Base-by-base conservation (phyloP, 2,113 vertebrate genomes). In the Epinephelus fuscoguttatus region DNA sequence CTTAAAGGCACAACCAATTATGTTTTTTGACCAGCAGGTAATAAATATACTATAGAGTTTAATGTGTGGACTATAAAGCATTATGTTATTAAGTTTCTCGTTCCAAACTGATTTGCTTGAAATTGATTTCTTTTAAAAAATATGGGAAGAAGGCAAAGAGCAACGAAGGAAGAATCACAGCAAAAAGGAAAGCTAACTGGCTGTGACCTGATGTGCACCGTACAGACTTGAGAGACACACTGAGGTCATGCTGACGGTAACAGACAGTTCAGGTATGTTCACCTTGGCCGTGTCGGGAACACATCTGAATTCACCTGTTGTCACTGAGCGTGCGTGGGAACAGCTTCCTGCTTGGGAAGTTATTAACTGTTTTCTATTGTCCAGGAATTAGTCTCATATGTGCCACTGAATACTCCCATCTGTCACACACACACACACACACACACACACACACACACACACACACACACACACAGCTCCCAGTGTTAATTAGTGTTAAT, bases 331-430 rank as follows among this genome's bases (percentile, higher is more conserved):
- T 79, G 42, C 9, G 62, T 84, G 74, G 77, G 80, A 89, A 84
- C 60, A 64, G 75, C 71, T 59, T 80, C 68, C 69, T 69, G 49
- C 45, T 68, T 77, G 55, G 45, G 75, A 78, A 79, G 62, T 64
- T 84, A 45, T 37, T 74, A 88, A 80, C 74, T 83, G 66, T 75
- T 85, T 73, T 68, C 82, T 75, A 37, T 90, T 86, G 82, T 89
- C 84, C 56, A 62, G 75, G 69, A 87, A 78, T 80, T 62, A 49
- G 30, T 78, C 50, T 77, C 25, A 71, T 81, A 75, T 67, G 33
- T 45, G 45, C 49, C 47, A 81, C 19, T 78, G 61, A 88, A 73
- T 52, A 71, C 49, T 68, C 53, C 89, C 86, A 90, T 88, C 88
- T 92, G 82, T 84, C 76, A 4, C 52, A 49, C 19, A 70, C 72